Conservation (phyloP, 2,888 invertebrate genomes). For the Adineta ricciae region DNA sequence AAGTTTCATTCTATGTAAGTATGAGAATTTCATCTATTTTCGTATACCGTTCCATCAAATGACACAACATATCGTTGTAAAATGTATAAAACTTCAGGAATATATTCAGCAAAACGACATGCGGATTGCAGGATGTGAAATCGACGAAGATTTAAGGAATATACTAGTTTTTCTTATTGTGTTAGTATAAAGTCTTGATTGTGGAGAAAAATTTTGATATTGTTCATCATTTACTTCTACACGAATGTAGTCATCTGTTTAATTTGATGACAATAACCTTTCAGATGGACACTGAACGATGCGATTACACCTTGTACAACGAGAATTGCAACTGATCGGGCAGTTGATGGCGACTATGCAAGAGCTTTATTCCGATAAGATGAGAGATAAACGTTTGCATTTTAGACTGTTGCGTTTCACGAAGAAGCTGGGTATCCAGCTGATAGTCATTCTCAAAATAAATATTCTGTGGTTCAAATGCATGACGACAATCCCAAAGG, state of each 20-base stretch:
- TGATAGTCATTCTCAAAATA: conserved; percentile 14
- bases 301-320: not conserved
- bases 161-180: not conserved
- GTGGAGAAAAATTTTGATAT: not conserved
- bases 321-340: conserved; percentile 20
- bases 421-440: not conserved
- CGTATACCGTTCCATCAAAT: not conserved
- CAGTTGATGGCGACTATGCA: conserved; percentile 20
- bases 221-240: conserved; percentile 26
- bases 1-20: too few relatives aligned
- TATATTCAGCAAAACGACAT: not conserved
- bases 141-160: too few relatives aligned
- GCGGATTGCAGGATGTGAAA: not conserved
- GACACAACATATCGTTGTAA: not conserved
- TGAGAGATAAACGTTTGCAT: not conserved
- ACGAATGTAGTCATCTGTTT: conserved; percentile 13
- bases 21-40: too few relatives aligned
- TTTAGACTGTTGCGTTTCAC: not conserved
- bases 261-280: not conserved
- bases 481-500: conserved; percentile 24
- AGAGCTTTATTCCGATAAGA: not conserved
- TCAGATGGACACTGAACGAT: not conserved
- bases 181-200: not conserved
- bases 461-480: conserved; percentile 20
- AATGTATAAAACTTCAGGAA: not conserved